Base-by-base conservation (phyloP, 1,140 invertebrate genomes). In the Scaptomyza hsui region DNA sequence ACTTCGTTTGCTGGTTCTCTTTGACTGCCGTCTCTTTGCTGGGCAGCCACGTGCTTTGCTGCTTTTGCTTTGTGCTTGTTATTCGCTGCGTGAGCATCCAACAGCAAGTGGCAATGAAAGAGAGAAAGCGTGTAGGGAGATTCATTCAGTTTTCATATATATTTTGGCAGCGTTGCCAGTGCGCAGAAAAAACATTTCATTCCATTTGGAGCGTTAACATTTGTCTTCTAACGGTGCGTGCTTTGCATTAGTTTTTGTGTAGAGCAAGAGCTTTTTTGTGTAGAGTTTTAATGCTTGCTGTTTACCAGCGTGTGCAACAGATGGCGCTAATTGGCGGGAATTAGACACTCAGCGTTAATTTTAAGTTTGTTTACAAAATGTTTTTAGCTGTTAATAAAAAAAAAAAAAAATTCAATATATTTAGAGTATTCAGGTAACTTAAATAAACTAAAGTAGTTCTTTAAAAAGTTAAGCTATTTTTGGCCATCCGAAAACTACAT, bases 41-140 rank as follows among this genome's bases (percentile, higher is more conserved):
- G n/a, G 4, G 12, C 60, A 39, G 73, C 73, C 81, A 86, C 82
- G 82, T 86, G 82, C 75, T 86, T 61, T 68, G 74, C 68, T 67
- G 51, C 24, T 64, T 86, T 64, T 81, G 71, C 70, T 65, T 86
- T 78, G 48, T 41, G 49, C 53, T 82, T 85, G 82, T 82, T 78
- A 64, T 85, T 88, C 82, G 74, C 55, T 75, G 71, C 56, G 55
- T 47, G 74, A 39, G 63, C 48, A 42, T 44, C 3, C 13, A 15
- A 65, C 21, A 57, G 57, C 51, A 35, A 26, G 13, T 18, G 16
- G 41, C 9, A 6, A 3, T 15, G 12, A 10, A 21, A 24, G 18
- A 68, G 21, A 39, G 15, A 68, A 18, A 39, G 60, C 13, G 18
- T 37, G 21, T 29, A 32, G 12, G 45, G 32, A 37, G n/a, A 37